Evolutionary conservation across 1,140 invertebrate species (phyloP).

Genomic region (Euglossa dilemma): DNA sequence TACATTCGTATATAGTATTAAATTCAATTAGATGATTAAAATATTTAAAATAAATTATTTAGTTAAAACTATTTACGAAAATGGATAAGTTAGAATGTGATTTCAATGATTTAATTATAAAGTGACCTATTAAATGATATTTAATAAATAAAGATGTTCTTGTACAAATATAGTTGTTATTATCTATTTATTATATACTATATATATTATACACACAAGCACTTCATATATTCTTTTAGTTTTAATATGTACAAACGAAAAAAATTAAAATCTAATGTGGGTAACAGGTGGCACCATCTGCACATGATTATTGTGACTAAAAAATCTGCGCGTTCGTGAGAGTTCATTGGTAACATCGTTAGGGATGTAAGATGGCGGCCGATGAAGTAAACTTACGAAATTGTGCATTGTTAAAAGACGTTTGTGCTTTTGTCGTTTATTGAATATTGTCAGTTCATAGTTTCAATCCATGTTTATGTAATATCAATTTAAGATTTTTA

Average conservation of each 20-base stretch:
- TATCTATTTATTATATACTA: neutral
- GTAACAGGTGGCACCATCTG: constrained; percentile 7
- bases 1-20: constrained; percentile 3
- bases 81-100: neutral
- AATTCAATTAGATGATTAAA: neutral
- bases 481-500: neutral
- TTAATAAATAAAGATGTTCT: constrained; percentile 23
- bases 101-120: constrained; percentile 16
- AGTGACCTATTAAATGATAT: neutral
- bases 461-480: neutral
- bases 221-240: neutral
- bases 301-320: neutral
- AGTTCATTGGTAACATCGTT: constrained; percentile 35
- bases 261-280: neutral
- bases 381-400: constrained; percentile 59
- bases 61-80: neutral
- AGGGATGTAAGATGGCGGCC: constrained; percentile 58
- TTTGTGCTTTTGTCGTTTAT: constrained; percentile 18
- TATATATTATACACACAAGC: too few relatives aligned
- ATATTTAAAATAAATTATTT: constrained; percentile 24
- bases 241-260: neutral
- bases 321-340: neutral
- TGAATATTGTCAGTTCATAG: constrained; percentile 33
- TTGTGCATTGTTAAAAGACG: constrained; percentile 25
- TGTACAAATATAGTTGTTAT: neutral